These are phyloP conservation scores for Tetramorium simillimum DNA, from an alignment of 1,140 invertebrate species.

Conservation along the genomic window DNA sequence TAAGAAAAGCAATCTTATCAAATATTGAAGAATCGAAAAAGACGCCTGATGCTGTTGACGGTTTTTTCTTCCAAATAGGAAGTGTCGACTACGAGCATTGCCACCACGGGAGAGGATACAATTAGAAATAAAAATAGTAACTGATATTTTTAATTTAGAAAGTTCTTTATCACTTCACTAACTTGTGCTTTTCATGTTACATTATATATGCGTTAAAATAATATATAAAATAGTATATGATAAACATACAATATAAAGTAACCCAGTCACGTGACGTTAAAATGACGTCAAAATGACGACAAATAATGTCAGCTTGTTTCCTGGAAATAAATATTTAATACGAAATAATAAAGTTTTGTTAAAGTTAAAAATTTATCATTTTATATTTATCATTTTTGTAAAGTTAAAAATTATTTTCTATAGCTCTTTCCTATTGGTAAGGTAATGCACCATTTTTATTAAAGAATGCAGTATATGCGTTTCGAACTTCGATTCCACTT, in stretches of 20 bases:
- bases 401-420: background rate
- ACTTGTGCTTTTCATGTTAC: background rate
- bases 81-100: background rate
- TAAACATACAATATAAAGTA: too few relatives aligned
- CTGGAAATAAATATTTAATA: too few relatives aligned
- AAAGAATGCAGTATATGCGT: background rate
- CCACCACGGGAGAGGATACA: background rate
- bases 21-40: background rate
- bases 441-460: background rate
- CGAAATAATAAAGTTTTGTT: background rate
- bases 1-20: background rate
- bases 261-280: too few relatives aligned
- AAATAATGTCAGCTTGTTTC: too few relatives aligned
- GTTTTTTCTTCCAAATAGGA: conserved; percentile 1
- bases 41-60: background rate
- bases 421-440: background rate
- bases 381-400: background rate
- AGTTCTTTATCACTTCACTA: background rate
- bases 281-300: too few relatives aligned
- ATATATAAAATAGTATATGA: too few relatives aligned
- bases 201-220: background rate
- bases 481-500: background rate
- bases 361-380: background rate
- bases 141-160: background rate
- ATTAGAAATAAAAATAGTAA: conserved; percentile 1